A percentile compares a stretch with the other conserved stretches of the same genome.
Evolutionary conservation across 2,113 vertebrate species (phyloP).

Genomic region (Epinephelus lanceolatus): DNA sequence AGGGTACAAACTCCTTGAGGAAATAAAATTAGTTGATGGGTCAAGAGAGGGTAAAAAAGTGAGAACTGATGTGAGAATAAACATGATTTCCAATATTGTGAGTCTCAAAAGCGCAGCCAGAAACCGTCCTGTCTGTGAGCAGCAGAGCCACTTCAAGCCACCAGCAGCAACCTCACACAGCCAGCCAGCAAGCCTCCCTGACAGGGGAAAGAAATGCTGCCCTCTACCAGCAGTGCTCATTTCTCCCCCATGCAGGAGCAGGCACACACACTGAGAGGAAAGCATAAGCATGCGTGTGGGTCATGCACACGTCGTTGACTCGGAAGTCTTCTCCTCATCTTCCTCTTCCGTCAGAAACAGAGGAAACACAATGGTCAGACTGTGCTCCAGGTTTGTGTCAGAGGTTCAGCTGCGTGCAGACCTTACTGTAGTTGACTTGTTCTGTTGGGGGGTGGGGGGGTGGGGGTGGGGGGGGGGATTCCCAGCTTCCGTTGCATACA

Average conservation of each 20-base stretch:
- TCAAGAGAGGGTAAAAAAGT: neutral
- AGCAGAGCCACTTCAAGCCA: neutral
- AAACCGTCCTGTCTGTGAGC: slow-evolving; percentile 10
- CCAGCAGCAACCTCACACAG: too few relatives aligned
- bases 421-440: slow-evolving; percentile 69
- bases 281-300: slow-evolving; percentile 24
- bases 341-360: slow-evolving; percentile 70
- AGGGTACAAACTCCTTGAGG: neutral
- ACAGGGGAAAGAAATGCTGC: slow-evolving; percentile 75
- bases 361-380: slow-evolving; percentile 73
- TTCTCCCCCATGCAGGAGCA: slow-evolving; percentile 43
- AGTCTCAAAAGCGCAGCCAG: neutral
- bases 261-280: neutral
- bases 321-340: slow-evolving; percentile 65
- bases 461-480: neutral
- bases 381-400: slow-evolving; percentile 65
- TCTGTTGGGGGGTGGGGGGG: slow-evolving; percentile 18
- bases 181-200: neutral
- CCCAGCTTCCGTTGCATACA: slow-evolving; percentile 69
- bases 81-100: neutral
- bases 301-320: slow-evolving; percentile 42
- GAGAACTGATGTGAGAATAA: neutral
- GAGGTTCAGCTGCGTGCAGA: slow-evolving; percentile 55
- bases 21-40: neutral
- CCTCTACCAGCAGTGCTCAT: slow-evolving; percentile 75